Conservation (phyloP, 1,140 invertebrate genomes). For the Brachionus plicatilis region DNA sequence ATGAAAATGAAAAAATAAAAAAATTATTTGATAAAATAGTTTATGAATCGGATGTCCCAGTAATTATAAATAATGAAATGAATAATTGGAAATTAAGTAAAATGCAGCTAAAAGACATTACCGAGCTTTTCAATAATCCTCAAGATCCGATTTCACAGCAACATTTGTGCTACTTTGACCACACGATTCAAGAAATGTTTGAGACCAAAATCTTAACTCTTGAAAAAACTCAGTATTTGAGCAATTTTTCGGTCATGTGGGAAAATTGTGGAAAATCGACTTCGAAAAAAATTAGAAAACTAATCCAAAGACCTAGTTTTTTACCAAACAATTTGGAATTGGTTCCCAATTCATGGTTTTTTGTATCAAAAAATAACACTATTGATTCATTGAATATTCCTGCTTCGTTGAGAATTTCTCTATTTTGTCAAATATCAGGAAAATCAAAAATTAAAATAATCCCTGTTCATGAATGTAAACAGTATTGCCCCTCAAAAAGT, state of each 20-base stretch:
- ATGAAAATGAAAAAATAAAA: background rate
- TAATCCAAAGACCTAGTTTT: background rate
- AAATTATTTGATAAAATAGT: background rate
- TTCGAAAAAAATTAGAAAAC: background rate
- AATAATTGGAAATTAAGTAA: background rate
- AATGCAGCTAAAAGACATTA: background rate
- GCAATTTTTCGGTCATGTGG: slow-evolving; percentile 7
- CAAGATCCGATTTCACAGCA: background rate
- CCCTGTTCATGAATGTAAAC: background rate
- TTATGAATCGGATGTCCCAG: background rate
- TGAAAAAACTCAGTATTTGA: background rate
- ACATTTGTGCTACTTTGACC: slow-evolving; percentile 1
- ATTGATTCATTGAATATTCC: background rate
- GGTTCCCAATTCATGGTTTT: background rate
- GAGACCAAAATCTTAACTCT: background rate
- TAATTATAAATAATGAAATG: background rate
- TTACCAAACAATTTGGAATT: slow-evolving; percentile 7
- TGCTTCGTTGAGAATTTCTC: background rate
- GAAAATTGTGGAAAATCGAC: slow-evolving; percentile 21
- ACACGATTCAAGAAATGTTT: background rate
- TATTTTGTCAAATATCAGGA: slow-evolving; percentile 5
- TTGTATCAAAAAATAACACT: slow-evolving; percentile 3
- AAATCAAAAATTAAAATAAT: background rate
- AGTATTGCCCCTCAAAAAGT: background rate
- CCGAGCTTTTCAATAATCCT: background rate